A percentile compares a stretch with the other conserved stretches of the same genome.
Conservation (phyloP, 2,113 vertebrate genomes). For the Prunella fulvescens region DNA sequence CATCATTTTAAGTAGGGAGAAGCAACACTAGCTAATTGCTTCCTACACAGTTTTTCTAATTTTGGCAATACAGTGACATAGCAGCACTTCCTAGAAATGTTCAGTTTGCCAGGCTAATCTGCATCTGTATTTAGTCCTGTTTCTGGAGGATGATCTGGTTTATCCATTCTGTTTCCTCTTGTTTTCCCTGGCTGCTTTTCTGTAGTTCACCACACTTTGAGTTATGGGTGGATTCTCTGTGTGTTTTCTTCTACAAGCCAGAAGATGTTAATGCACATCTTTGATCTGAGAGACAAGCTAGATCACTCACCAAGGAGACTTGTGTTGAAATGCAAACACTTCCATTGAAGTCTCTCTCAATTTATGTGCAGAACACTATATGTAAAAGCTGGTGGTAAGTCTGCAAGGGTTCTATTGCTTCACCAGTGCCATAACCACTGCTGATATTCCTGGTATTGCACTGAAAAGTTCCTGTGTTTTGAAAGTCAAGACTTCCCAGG, state of each 20-base stretch:
- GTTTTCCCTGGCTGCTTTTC: background rate
- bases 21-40: slow-evolving; percentile 1
- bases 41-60: background rate
- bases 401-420: background rate
- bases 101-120: background rate
- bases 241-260: background rate
- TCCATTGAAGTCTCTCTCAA: background rate
- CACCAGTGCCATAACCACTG: background rate
- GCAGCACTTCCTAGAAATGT: background rate
- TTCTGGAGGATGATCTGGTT: background rate
- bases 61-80: background rate
- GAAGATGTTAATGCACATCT: background rate
- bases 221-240: background rate
- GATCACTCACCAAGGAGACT: background rate
- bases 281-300: background rate
- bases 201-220: background rate
- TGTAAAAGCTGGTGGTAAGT: background rate
- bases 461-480: background rate
- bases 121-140: background rate
- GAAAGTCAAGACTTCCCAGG: background rate
- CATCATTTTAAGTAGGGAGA: background rate
- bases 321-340: background rate
- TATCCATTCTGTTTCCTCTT: background rate
- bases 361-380: background rate
- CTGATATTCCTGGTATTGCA: background rate